Percentiles rank a stretch among this genome's conserved stretches.
Conservation (phyloP, 2,113 vertebrate genomes). For the Cyrtonyx montezumae region DNA sequence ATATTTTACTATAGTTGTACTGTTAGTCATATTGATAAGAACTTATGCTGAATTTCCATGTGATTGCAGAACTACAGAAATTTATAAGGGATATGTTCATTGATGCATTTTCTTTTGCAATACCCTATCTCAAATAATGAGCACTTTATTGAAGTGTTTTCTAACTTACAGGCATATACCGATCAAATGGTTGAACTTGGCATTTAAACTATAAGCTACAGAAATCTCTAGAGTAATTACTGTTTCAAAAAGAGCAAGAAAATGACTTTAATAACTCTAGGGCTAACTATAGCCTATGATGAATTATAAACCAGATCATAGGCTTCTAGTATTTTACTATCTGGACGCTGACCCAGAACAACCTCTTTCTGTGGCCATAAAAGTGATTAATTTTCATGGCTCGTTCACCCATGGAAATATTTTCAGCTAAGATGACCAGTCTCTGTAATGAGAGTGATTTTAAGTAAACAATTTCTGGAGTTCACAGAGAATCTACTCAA, state of each 20-base stretch:
- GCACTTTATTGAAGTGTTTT: neutral
- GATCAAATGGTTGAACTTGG: neutral
- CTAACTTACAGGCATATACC: neutral
- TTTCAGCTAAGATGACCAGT: constrained; percentile 3
- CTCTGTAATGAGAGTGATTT: neutral
- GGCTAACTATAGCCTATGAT: constrained; percentile 39
- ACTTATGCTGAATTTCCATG: neutral
- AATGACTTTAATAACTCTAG: neutral
- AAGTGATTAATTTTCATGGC: constrained; percentile 41
- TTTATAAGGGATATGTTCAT: neutral
- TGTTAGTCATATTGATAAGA: neutral
- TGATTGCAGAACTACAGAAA: neutral
- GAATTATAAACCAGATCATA: constrained; percentile 44
- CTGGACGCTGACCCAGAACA: constrained; percentile 33
- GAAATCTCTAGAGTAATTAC: neutral
- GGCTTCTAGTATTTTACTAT: constrained; percentile 54
- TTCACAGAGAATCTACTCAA: neutral
- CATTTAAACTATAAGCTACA: neutral
- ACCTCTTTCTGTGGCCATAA: constrained; percentile 12
- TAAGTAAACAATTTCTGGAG: neutral
- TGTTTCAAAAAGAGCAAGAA: constrained; percentile 1
- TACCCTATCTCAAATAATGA: neutral
- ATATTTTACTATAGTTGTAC: neutral
- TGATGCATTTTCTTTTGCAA: neutral
- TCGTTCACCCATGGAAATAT: constrained; percentile 2